These are phyloP conservation scores for Chrysemys picta DNA, from an alignment of 2,113 vertebrate species.

Conservation along the genomic window DNA sequence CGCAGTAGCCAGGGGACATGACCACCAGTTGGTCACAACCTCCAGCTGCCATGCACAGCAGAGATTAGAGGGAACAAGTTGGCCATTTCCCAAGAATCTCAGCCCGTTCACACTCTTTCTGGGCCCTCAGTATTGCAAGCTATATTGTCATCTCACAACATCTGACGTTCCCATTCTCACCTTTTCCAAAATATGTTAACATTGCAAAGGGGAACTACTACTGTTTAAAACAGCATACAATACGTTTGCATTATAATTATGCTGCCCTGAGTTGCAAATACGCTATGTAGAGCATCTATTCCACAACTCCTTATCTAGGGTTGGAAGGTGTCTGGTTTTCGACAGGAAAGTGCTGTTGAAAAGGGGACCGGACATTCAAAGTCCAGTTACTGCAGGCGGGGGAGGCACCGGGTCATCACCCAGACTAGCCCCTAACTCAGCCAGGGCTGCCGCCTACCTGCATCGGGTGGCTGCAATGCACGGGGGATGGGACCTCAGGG, in stretches of 20 bases:
- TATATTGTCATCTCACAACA: neutral
- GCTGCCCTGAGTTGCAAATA: fast-evolving
- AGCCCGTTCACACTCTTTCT: neutral
- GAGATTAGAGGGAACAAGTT: neutral
- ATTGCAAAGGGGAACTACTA: neutral
- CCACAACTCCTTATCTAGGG: neutral
- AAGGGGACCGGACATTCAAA: too few relatives aligned
- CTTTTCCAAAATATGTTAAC: neutral
- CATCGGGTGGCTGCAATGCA: too few relatives aligned
- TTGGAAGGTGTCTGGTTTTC: too few relatives aligned
- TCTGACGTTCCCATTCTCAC: neutral
- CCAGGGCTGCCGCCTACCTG: too few relatives aligned
- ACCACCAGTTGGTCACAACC: neutral
- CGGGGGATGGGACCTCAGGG: too few relatives aligned
- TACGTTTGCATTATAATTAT: neutral
- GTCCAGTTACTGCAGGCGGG: too few relatives aligned
- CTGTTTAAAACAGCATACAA: neutral
- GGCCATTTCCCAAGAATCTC: neutral
- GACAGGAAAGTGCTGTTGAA: too few relatives aligned
- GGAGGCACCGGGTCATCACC: too few relatives aligned
- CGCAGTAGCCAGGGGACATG: neutral
- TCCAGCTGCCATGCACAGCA: neutral
- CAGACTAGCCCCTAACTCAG: too few relatives aligned
- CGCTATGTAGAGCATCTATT: neutral
- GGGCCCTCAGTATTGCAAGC: neutral